Base-by-base conservation (phyloP, 2,797 vertebrate genomes). In the Acanthis flammea region DNA sequence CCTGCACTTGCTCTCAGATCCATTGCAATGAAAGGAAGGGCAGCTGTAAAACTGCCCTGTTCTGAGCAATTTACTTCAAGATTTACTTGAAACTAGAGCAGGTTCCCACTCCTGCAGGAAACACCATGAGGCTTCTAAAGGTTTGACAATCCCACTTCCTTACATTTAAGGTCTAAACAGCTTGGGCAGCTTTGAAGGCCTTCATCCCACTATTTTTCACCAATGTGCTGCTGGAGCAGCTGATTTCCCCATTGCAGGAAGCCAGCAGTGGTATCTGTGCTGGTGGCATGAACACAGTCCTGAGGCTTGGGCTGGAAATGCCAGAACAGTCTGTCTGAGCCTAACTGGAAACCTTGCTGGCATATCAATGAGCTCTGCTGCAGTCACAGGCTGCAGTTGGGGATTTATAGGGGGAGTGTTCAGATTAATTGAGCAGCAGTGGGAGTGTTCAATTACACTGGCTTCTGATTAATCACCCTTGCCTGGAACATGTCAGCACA, bases 321-420 rank as follows among this genome's bases (percentile, higher is more conserved):
- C 71, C 63, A 63, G 60, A 53, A 28, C 5, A 61, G 67, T 19
- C 79, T 47, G 35, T 70, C 80, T 90, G 81, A 68, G 78, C 70
- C 77, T 48, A 5, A 44, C 74, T 61, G 83, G 53, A 71, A 91
- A 85, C 80, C 71, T 74, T 71, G 25, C 61, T 66, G 75, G 93
- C 90, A 89, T 95, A 54, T 85, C 74, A 95, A 95, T 96, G 75
- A 93, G 74, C 57, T 71, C 75, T 70, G 54, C 78, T 80, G 67
- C 61, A 79, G 84, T 71, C 77, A 31, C 12, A 31, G 81, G 37
- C 77, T 85, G 74, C 0, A 1, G 33, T 24, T 54, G 44, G 74
- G 88, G 75, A 88, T 94, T 91, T 93, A 27, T 82, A 87, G 61
- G 67, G 51, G 53, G 88, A 81, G 53, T 1, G 77, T 76, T 78